phyloP scores from a whole-genome alignment of 2,113 vertebrate genomes.

The Apaloderma vittatum region DNA sequence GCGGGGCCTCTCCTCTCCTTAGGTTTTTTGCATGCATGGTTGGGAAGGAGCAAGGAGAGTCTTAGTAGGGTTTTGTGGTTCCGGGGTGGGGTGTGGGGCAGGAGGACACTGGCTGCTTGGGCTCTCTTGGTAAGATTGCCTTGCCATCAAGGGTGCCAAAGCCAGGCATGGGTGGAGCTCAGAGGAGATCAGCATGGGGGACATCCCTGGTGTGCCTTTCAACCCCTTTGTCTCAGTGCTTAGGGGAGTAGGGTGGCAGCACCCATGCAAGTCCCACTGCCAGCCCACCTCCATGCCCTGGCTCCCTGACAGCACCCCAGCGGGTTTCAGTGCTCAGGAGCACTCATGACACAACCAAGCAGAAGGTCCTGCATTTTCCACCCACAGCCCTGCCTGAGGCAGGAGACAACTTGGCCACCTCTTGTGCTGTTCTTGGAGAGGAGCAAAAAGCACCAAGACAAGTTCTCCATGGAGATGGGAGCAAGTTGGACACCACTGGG shows the following conservation, averaged over 20 bases:
- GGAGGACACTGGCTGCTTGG: not conserved
- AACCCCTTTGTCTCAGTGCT: not conserved
- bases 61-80: not conserved
- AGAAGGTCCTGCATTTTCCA: not conserved
- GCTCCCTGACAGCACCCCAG: not conserved
- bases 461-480: not conserved
- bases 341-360: not conserved
- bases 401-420: not conserved
- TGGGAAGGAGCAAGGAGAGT: not conserved
- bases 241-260: not conserved
- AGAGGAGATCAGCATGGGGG: not conserved
- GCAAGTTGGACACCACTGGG: accelerated
- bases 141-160: not conserved
- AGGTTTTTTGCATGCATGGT: not conserved
- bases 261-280: not conserved
- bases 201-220: not conserved
- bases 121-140: not conserved
- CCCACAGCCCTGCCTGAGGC: not conserved
- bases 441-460: not conserved
- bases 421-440: not conserved
- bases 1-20: not conserved
- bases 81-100: accelerated
- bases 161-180: not conserved
- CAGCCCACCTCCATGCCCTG: not conserved
- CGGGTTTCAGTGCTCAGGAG: not conserved